These are phyloP conservation scores for Drosophila limbata DNA, from an alignment of 2,888 invertebrate genomes.

Conservation along the genomic window DNA sequence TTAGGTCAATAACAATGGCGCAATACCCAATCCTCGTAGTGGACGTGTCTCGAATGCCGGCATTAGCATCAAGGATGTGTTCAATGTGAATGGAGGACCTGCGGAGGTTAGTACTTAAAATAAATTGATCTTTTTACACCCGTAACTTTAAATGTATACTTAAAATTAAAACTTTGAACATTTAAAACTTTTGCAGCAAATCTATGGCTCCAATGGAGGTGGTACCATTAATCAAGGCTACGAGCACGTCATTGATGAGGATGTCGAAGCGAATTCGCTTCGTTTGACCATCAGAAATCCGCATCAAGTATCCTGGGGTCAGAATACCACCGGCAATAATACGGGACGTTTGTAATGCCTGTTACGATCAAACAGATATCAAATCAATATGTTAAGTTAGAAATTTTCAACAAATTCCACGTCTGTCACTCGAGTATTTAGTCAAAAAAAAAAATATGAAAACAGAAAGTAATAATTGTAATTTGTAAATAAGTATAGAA, in stretches of 20 bases:
- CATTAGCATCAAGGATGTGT: slow-evolving; percentile 93
- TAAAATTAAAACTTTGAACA: too few species aligned
- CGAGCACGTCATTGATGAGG: slow-evolving; percentile 89
- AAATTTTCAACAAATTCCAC: slow-evolving; percentile 42
- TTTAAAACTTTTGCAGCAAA: slow-evolving; percentile 57
- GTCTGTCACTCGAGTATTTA: slow-evolving; percentile 54
- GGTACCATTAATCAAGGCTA: slow-evolving; percentile 93
- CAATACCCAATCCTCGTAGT: slow-evolving; percentile 87
- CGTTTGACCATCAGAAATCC: slow-evolving; percentile 90
- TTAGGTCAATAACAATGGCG: slow-evolving; percentile 88
- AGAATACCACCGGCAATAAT: slow-evolving; percentile 83
- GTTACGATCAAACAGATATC: slow-evolving; percentile 27
- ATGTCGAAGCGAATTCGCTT: slow-evolving; percentile 90
- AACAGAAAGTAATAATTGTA: slow-evolving; percentile 29
- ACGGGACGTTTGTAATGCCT: slow-evolving; percentile 82
- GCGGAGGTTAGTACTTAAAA: slow-evolving; percentile 72
- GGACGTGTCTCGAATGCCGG: slow-evolving; percentile 92
- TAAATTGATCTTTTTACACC: not conserved
- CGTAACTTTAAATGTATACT: too few species aligned
- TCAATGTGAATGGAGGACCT: slow-evolving; percentile 88
- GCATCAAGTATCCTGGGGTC: slow-evolving; percentile 87
- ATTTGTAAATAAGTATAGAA: slow-evolving; percentile 53
- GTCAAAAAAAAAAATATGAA: slow-evolving; percentile 46
- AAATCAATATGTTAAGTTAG: slow-evolving; percentile 52
- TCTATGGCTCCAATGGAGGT: slow-evolving; percentile 86